Percentiles rank a stretch among this genome's conserved stretches.
Evolutionary conservation across 2,797 vertebrate species (phyloP).

Genomic region (Manis crassicaudata): DNA sequence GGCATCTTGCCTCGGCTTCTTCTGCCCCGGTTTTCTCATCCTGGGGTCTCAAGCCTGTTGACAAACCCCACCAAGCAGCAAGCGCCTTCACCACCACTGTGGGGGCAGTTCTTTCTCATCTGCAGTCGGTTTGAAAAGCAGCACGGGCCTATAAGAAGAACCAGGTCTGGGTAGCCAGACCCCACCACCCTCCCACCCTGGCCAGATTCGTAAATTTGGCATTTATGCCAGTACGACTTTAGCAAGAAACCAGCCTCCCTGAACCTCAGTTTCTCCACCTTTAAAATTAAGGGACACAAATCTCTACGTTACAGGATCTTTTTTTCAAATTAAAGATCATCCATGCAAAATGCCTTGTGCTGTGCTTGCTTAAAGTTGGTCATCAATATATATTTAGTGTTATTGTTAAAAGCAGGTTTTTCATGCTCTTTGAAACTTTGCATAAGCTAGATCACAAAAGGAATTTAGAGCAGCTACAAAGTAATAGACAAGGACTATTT

Average conservation of each 20-base stretch:
- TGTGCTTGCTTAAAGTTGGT: background rate
- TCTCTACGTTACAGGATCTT: background rate
- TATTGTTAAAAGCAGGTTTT: background rate
- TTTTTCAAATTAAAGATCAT: background rate
- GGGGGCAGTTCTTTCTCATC: background rate
- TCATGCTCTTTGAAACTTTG: background rate
- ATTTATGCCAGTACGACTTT: background rate
- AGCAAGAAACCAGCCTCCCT: background rate
- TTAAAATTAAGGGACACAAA: background rate
- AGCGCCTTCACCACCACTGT: background rate
- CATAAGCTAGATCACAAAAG: background rate
- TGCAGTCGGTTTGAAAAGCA: background rate
- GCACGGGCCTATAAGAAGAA: rapidly evolving
- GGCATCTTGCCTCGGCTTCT: background rate
- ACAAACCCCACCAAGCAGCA: background rate
- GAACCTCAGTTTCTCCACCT: background rate
- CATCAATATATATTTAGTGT: background rate
- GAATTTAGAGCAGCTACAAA: background rate
- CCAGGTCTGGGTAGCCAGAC: too few species aligned
- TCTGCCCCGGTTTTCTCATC: background rate
- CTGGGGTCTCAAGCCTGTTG: background rate
- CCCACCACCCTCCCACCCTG: too few species aligned
- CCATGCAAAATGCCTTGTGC: background rate
- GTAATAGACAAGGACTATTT: background rate
- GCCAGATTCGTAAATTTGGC: rapidly evolving